Evolutionary conservation across 2,797 vertebrate species (phyloP).

Genomic region (Xenops minutus): DNA sequence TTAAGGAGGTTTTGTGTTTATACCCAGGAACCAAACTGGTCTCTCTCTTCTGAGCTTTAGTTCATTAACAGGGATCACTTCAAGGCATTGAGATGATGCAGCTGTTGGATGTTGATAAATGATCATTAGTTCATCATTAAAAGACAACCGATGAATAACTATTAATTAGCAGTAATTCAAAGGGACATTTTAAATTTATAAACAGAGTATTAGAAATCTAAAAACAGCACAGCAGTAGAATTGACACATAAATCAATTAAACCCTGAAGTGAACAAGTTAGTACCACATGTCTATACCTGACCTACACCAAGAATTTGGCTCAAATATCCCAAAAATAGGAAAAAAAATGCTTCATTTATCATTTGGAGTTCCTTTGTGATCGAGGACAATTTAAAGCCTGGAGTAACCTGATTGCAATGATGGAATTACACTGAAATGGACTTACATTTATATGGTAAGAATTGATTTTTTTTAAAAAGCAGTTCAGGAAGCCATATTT

Average conservation of each 20-base stretch:
- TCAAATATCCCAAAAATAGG: neutral
- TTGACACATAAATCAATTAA: neutral
- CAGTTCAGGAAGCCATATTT: neutral
- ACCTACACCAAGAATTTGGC: neutral
- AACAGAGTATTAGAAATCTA: neutral
- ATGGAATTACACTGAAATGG: neutral
- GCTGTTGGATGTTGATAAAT: neutral
- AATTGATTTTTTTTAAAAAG: neutral
- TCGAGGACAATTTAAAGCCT: neutral
- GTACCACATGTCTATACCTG: neutral
- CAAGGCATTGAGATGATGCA: neutral
- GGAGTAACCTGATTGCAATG: neutral
- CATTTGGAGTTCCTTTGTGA: neutral
- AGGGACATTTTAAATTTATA: neutral
- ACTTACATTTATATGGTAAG: neutral
- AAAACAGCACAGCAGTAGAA: neutral
- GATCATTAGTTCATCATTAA: neutral
- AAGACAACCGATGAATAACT: neutral
- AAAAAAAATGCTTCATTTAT: neutral
- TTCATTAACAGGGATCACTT: neutral
- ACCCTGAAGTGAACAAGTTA: neutral
- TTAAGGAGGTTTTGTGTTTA: neutral
- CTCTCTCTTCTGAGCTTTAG: neutral
- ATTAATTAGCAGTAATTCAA: neutral
- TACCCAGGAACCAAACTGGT: neutral